These are phyloP conservation scores for Scaptomyza hsui DNA, from an alignment of 1,140 invertebrate species.

Conservation along the genomic window DNA sequence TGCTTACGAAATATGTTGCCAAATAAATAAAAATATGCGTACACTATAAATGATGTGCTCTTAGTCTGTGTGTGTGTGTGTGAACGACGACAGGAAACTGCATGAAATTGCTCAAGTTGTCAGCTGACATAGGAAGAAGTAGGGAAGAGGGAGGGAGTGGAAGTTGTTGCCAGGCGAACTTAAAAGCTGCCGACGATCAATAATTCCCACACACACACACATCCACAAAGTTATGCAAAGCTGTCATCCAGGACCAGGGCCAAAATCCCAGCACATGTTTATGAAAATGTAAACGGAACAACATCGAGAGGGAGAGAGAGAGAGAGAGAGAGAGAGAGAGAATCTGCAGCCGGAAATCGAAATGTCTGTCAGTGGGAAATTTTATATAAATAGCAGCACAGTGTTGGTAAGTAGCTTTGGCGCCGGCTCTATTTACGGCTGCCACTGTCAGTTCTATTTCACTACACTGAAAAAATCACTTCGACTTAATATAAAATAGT, in stretches of 20 bases:
- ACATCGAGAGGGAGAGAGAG: too few relatives aligned
- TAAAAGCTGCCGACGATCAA: conserved; percentile 75
- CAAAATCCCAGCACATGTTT: conserved; percentile 70
- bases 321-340: too few relatives aligned
- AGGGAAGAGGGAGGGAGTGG: too few relatives aligned
- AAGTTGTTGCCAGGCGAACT: conserved; percentile 47
- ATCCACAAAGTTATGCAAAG: conserved; percentile 54
- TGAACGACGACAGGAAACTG: conserved; percentile 66
- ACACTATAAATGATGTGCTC: conserved; percentile 59
- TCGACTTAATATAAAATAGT: too few relatives aligned
- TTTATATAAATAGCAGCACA: conserved; percentile 48
- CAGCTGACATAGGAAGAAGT: neutral
- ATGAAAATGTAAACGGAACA: conserved; percentile 68
- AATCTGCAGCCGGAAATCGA: conserved; percentile 68
- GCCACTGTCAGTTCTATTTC: neutral
- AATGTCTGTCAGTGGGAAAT: conserved; percentile 73
- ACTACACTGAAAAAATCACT: too few relatives aligned
- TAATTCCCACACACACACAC: conserved; percentile 48
- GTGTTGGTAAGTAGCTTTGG: conserved; percentile 37
- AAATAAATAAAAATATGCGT: conserved; percentile 67
- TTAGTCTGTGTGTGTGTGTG: conserved; percentile 35
- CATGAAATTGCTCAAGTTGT: conserved; percentile 57
- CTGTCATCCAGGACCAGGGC: conserved; percentile 28
- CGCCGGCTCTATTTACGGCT: conserved; percentile 9
- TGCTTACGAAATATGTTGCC: conserved; percentile 66